Base-by-base conservation (phyloP, 2,113 vertebrate species). In the Tyrannus savana region DNA sequence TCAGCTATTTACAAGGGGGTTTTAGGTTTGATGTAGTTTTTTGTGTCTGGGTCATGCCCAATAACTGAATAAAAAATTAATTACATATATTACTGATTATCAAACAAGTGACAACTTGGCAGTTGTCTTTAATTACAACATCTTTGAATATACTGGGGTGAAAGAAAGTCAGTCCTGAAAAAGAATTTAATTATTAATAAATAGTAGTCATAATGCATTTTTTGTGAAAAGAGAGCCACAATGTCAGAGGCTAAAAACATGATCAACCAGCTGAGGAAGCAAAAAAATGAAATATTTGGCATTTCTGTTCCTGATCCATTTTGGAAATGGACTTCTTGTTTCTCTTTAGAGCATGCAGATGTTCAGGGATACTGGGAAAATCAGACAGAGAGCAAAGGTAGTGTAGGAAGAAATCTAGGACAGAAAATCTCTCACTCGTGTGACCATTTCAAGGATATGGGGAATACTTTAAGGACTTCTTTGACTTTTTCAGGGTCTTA, bases 101-200 rank as follows among this genome's bases (percentile, higher is more conserved):
- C 77, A 91, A 89, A 91, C 62, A 91, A 72, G 30, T 8, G 16
- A 49, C 30, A 41, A 22, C 86, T 92, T 91, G 50, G 33, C 55
- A 89, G 60, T 63, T 78, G 19, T 30, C 58, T 89, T 84, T 92
- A 89, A 89, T 73, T 94, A 74, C 52, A 86, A 18, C 81, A 80
- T 94, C 52, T 90, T 86, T 92, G 52, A 63, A 30, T 90, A 14
- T 23, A 53, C 7, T 66, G 37, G 74, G 47, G 21, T 73, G 62
- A 75, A 80, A 71, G 3, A 53, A 88, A 86, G 55, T 58, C 73
- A 49, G 24, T 14, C 53, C 21, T 59, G 82, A 87, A 96, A 85
- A 89, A 89, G 78, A 52, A 79, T 86, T 62, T 49, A 42, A 81
- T 93, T 95, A 74, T 47, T 88, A 90, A 92, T 77, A 74, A 60